These are phyloP conservation scores for Gortyna flavago DNA, from an alignment of 2,888 invertebrate genomes.

Conservation along the genomic window DNA sequence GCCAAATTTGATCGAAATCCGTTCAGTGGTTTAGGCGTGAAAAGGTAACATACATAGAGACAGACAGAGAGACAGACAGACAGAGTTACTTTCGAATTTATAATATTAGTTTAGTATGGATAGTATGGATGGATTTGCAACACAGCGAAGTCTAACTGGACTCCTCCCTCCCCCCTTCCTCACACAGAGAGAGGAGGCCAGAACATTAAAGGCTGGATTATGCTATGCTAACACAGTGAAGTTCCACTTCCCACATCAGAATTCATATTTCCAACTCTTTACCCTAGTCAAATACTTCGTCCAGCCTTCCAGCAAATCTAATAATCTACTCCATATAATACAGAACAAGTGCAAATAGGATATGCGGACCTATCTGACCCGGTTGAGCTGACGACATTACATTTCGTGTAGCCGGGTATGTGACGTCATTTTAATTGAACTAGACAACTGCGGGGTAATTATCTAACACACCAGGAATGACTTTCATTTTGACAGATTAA, in stretches of 20 bases:
- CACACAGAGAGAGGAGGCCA: neutral
- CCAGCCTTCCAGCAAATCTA: conserved; percentile 4
- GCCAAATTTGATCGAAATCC: too few relatives aligned
- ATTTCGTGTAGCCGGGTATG: conserved; percentile 6
- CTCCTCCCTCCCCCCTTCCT: neutral
- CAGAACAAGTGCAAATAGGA: conserved; percentile 40
- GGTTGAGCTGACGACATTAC: conserved; percentile 14
- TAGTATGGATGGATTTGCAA: too few relatives aligned
- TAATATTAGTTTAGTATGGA: too few relatives aligned
- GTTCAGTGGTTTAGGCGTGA: too few relatives aligned
- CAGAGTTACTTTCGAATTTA: too few relatives aligned
- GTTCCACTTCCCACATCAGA: neutral
- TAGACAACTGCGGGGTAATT: neutral
- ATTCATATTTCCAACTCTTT: neutral
- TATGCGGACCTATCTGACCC: conserved; percentile 35
- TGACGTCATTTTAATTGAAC: conserved; percentile 24
- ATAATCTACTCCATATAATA: conserved; percentile 11
- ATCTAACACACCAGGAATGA: neutral
- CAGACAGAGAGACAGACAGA: too few relatives aligned
- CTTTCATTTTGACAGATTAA: neutral
- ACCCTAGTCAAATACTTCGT: conserved; percentile 2
- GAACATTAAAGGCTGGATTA: neutral
- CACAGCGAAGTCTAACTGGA: neutral
- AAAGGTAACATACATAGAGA: too few relatives aligned
- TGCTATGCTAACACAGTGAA: neutral